phyloP scores from a whole-genome alignment of 2,888 invertebrate species.

The Caenorhabditis sulstoni region DNA sequence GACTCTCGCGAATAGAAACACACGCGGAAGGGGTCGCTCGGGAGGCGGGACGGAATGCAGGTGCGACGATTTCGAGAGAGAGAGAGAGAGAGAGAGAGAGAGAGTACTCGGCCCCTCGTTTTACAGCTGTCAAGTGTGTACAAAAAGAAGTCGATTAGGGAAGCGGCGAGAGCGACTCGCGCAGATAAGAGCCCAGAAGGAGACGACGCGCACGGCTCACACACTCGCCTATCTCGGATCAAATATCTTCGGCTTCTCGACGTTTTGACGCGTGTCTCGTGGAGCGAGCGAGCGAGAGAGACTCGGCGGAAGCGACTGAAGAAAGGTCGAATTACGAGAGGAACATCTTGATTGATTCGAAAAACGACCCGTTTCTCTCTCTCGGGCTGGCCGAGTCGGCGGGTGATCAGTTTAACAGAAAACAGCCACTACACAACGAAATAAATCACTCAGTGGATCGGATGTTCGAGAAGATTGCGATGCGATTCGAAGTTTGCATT shows the following conservation, averaged over 20 bases:
- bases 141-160: constrained; percentile 36
- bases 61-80: constrained; percentile 14
- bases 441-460: not conserved
- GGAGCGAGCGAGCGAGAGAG: not conserved
- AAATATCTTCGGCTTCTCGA: constrained; percentile 39
- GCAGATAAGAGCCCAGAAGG: constrained; percentile 37
- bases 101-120: constrained; percentile 20
- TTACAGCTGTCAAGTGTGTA: constrained; percentile 41
- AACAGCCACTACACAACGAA: not conserved
- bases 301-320: not conserved
- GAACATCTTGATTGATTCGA: constrained; percentile 44
- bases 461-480: not conserved
- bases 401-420: constrained; percentile 15
- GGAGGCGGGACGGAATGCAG: constrained; percentile 4
- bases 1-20: not conserved
- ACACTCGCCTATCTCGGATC: constrained; percentile 40
- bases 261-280: constrained; percentile 43
- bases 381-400: not conserved
- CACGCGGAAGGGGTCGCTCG: not conserved
- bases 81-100: too few relatives aligned
- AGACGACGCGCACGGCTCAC: not conserved
- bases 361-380: not conserved
- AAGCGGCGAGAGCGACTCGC: constrained; percentile 11
- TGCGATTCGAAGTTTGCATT: too few relatives aligned
- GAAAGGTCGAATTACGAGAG: constrained; percentile 48